Evolutionary conservation across 2,888 invertebrate species (phyloP), one percentile per base, ranked within the genome.

Genomic region (Drosophila pseudotakahashii): DNA sequence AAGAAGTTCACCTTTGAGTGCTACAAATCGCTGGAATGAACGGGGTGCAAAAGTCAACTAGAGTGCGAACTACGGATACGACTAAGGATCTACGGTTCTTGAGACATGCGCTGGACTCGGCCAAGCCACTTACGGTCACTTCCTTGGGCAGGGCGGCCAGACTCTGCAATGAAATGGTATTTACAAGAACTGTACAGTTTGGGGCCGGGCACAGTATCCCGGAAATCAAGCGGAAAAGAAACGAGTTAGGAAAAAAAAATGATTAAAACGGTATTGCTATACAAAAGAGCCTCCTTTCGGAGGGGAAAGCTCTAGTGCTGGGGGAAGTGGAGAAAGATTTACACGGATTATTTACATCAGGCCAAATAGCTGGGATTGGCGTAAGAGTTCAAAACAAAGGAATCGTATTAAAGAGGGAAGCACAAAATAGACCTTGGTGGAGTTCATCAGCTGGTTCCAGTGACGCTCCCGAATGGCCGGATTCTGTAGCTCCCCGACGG

Each of bases 401-500:
- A 41, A 26, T 47, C 30, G 32, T 59, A 11, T 26, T 9, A 16
- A 36, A 30, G 37, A 51, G 7, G 14, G 37, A 50, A 71, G 58
- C 75, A 76, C 73, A 69, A 75, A 84, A 76, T 80, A 81, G 94
- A 97, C 97, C 96, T 98, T 98, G 16, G 98, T 98, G 52, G 98
- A 97, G 85, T 95, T 95, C 97, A 99, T 98, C 54, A 99, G 94
- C 92, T 98, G 98, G 90, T 97, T 95, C 99, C 99, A 99, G 93
- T 99, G 99, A 23, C 99, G 94, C 92, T 98, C 98, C 68, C 98
- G 94, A 76, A 99, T 98, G 0, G 98, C 98, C 44, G 98, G 96
- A 93, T 99, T 99, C 93, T 99, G 98, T 3, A 99, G 93, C 91
- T 99, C 98, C 42, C 97, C 97, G 3, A 99, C 98, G 6, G 98